Conservation (phyloP, 2,797 vertebrate genomes). For the Cephalopachus bancanus region DNA sequence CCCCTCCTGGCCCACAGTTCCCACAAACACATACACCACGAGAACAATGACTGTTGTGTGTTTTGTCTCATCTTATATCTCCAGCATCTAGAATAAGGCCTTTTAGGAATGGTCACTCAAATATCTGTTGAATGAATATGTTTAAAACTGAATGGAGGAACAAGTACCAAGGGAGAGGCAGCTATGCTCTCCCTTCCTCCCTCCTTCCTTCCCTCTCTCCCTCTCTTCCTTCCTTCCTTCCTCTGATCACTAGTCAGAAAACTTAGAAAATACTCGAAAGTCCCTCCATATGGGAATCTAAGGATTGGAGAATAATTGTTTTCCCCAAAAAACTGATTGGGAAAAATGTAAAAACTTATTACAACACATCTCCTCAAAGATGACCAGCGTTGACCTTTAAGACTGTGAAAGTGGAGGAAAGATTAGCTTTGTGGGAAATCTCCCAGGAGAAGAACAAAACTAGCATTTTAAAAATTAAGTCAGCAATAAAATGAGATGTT, state of each 20-base stretch:
- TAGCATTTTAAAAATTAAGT: not conserved
- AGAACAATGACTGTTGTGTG: not conserved
- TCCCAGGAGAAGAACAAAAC: not conserved
- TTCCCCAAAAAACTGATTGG: not conserved
- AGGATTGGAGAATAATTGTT: not conserved
- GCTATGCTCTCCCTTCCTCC: not conserved
- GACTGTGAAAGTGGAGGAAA: not conserved
- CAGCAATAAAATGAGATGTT: not conserved
- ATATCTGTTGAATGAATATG: not conserved
- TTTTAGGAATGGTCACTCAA: not conserved
- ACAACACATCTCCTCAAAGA: not conserved
- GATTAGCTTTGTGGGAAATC: not conserved
- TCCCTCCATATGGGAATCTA: not conserved
- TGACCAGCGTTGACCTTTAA: not conserved
- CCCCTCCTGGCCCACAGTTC: not conserved
- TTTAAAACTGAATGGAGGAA: not conserved
- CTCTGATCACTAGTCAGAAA: slow-evolving; percentile 19
- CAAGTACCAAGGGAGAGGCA: not conserved
- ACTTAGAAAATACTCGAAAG: not conserved
- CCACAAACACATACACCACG: not conserved
- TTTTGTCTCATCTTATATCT: not conserved
- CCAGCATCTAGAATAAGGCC: not conserved
- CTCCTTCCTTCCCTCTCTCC: too few relatives aligned
- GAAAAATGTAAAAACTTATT: not conserved
- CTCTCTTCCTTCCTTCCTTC: not conserved